A percentile compares a stretch with the other conserved stretches of the same genome.
phyloP scores from a whole-genome alignment of 2,888 invertebrate genomes.

The Melanotus villosus region DNA sequence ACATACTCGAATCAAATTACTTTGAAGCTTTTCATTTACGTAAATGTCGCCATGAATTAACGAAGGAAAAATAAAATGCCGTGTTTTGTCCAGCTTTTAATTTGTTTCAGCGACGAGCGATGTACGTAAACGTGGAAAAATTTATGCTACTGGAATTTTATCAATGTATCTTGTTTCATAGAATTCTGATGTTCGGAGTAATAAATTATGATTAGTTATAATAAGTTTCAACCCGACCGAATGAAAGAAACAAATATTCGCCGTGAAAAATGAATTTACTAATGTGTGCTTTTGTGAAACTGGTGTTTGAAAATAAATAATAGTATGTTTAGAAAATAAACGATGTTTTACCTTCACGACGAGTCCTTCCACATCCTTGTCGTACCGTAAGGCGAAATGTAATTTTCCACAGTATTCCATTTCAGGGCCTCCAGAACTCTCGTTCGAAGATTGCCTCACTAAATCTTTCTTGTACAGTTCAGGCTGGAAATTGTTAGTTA shows the following conservation, averaged over 20 bases:
- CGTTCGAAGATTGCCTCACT: constrained; percentile 80
- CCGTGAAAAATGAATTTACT: no score
- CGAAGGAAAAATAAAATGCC: neutral
- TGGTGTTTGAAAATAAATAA: no score
- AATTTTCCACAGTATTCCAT: constrained; percentile 85
- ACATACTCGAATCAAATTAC: no score
- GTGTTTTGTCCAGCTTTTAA: constrained; percentile 4
- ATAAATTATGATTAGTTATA: no score
- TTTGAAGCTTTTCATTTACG: constrained; percentile 17
- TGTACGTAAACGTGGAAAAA: no score
- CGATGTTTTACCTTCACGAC: constrained; percentile 85
- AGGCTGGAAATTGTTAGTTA: constrained; percentile 79
- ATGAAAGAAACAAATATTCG: no score
- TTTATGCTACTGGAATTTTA: no score
- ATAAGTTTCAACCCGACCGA: no score
- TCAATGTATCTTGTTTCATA: no score
- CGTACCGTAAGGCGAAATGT: constrained; percentile 86
- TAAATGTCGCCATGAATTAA: constrained; percentile 17
- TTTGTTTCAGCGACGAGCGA: neutral
- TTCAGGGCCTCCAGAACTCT: constrained; percentile 76
- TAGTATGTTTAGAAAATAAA: no score
- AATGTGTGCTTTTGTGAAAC: no score
- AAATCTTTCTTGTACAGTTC: constrained; percentile 84
- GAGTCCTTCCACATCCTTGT: constrained; percentile 85
- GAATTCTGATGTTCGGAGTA: no score